Evolutionary conservation across 2,888 invertebrate species (phyloP), one percentile per base, ranked within the genome.

Genomic region (Lordiphosa andalusiaca): DNA sequence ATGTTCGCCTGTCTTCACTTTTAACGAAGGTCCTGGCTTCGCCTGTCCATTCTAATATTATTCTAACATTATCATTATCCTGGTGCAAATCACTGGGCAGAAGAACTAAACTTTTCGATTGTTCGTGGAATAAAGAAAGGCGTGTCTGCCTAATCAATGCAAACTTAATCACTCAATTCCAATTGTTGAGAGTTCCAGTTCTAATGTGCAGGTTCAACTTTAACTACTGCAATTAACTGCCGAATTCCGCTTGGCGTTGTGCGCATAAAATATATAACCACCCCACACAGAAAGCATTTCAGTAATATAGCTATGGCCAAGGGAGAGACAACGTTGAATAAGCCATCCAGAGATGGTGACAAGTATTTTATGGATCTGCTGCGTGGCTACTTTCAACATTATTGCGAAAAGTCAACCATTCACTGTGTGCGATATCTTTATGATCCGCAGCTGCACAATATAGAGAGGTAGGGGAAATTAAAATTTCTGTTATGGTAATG

Each of bases 351-450:
- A 30, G 23, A 33, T 16, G 30, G 4, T n/a, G 52, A 67, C 5
- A 71, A 71, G 23, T 30, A 21, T 23, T 65, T 86, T 16, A 65
- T 49, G 53, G 63, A 82, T 13, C 59, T 87, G 39, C 21, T 85
- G 4, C 67, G 59, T 16, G 59, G 55, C 12, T 86, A 88, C 40
- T 85, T 87, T 67, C 81, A 81, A n/a, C 67, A 61, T 36, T 89
- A 88, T 59, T 88, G 88, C 36, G 69, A 84, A 23, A 82, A 83
- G 41, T 87, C 89, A 0, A 84, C 88, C 0, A 73, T 89, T 7
- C 89, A 89, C 53, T 88, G 89, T 30, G 81, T 89, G 19, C 78
- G 83, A 36, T 89, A 89, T 65, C 67, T 89, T 3, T 82, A 85
- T 30, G 86, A 87, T 60, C 62, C 82, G 6, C 71, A 73, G 10